Evolutionary conservation across 1,140 invertebrate genomes (phyloP).

Genomic region (Drosophila athabasca): DNA sequence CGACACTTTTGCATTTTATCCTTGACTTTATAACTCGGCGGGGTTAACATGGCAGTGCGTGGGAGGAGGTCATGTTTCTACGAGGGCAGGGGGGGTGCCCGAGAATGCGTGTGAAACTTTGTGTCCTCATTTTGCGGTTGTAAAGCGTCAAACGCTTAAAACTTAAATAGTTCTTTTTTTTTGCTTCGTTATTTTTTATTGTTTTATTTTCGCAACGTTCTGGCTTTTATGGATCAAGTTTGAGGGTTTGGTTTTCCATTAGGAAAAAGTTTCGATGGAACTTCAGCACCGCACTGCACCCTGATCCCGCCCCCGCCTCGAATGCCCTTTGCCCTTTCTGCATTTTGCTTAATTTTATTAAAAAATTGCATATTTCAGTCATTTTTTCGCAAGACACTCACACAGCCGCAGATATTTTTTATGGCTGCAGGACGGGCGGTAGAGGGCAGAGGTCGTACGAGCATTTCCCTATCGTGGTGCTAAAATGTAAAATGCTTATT

Average conservation of each 20-base stretch:
- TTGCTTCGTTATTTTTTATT: conserved; percentile 36
- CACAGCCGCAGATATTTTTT: conserved; percentile 50
- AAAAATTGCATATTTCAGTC: conserved; percentile 52
- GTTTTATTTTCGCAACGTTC: conserved; percentile 56
- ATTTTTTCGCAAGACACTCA: conserved; percentile 18
- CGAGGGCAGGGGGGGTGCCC: neutral
- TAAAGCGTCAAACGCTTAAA: conserved; percentile 80
- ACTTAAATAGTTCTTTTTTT: conserved; percentile 72
- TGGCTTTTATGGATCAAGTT: conserved; percentile 62
- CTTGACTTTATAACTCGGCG: conserved; percentile 76
- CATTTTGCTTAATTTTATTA: conserved; percentile 55
- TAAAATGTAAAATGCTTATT: conserved; percentile 73
- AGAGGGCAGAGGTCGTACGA: conserved; percentile 3
- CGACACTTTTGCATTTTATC: conserved; percentile 76
- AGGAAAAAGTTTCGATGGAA: conserved; percentile 27
- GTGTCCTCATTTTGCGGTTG: conserved; percentile 76
- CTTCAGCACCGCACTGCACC: neutral
- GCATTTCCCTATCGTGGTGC: conserved; percentile 46
- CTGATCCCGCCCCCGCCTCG: neutral
- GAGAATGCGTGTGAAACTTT: conserved; percentile 66
- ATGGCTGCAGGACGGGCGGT: neutral
- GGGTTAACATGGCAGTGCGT: conserved; percentile 71
- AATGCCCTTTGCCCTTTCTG: conserved; percentile 11
- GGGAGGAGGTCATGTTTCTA: conserved; percentile 39
- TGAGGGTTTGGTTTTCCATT: conserved; percentile 48